phyloP scores from a whole-genome alignment of 1,140 invertebrate genomes.

The Samia ricini region DNA sequence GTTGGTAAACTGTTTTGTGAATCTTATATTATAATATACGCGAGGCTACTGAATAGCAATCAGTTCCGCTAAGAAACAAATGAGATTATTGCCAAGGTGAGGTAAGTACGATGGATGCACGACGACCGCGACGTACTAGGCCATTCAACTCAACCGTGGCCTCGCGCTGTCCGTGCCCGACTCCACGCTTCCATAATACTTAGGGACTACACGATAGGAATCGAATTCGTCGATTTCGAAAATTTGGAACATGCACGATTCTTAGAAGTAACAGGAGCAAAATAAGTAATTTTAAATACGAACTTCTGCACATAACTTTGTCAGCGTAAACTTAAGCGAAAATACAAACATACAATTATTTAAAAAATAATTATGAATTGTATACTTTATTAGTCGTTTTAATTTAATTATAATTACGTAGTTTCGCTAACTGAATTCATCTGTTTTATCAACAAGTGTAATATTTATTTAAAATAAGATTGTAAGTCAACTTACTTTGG shows the following conservation, averaged over 20 bases:
- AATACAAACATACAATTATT: too few relatives aligned
- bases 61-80: constrained; percentile 41
- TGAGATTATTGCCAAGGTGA: constrained; percentile 66
- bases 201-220: constrained; percentile 23
- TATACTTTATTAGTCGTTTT: too few relatives aligned
- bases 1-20: constrained; percentile 2
- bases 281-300: neutral
- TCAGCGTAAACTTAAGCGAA: too few relatives aligned
- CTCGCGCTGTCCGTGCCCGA: constrained; percentile 38
- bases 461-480: too few relatives aligned
- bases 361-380: too few relatives aligned
- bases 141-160: constrained; percentile 64
- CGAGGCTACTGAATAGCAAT: constrained; percentile 28
- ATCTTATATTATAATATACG: constrained; percentile 13
- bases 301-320: neutral
- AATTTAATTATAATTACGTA: too few relatives aligned
- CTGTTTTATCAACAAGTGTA: too few relatives aligned
- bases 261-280: neutral
- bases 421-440: neutral
- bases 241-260: neutral
- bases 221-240: neutral
- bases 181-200: constrained; percentile 15
- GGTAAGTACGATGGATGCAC: constrained; percentile 57
- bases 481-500: neutral
- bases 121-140: constrained; percentile 50